Evolutionary conservation across 2,888 invertebrate species (phyloP).

Genomic region (Zaprionus bogoriensis): DNA sequence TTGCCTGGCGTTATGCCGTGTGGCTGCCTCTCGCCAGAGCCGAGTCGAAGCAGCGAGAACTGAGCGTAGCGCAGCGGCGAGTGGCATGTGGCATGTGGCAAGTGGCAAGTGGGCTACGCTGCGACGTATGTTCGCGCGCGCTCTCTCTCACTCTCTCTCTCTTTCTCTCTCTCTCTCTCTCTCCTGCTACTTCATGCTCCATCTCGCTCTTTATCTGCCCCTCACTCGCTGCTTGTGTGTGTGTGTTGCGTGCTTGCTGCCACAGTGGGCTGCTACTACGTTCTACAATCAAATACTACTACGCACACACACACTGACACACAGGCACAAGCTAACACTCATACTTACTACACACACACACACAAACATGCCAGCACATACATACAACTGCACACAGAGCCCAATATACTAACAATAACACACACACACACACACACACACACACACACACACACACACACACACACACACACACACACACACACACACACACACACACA

Average conservation of each 20-base stretch:
- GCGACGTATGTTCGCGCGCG: constrained; percentile 25
- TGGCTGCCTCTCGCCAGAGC: no score
- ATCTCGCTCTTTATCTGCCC: no score
- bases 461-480: constrained; percentile 4
- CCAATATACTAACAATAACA: no score
- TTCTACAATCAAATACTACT: constrained; percentile 76
- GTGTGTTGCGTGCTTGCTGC: not conserved
- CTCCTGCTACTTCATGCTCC: no score
- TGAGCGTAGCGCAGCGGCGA: not conserved
- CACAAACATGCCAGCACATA: no score
- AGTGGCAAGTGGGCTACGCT: constrained; percentile 10
- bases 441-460: constrained; percentile 10
- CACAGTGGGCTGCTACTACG: constrained; percentile 63
- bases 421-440: constrained; percentile 11
- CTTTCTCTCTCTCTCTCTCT: not conserved
- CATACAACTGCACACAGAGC: no score
- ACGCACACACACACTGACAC: constrained; percentile 38
- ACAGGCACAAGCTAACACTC: not conserved
- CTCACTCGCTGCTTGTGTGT: not conserved
- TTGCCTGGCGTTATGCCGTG: not conserved
- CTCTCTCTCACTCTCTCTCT: not conserved
- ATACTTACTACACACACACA: constrained; percentile 5
- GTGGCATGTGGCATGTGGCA: not conserved
- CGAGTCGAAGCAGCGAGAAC: constrained; percentile 13
- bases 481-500: constrained; percentile 40